Base-by-base conservation (phyloP, 2,113 vertebrate species). In the Daphoenositta chrysoptera region DNA sequence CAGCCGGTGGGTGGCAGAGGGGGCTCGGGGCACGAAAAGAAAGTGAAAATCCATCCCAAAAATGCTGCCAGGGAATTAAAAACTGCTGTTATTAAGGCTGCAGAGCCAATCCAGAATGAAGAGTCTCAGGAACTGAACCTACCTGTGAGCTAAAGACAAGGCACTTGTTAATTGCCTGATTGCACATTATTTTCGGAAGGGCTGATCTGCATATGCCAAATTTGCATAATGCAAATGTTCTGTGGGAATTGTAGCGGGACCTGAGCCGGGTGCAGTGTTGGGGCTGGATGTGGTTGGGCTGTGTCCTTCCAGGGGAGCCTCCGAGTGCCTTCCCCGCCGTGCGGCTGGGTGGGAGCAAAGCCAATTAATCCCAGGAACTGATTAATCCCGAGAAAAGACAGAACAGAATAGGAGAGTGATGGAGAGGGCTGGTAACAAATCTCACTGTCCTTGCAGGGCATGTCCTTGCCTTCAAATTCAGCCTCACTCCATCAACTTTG, bases 151-250 rank as follows among this genome's bases (percentile, higher is more conserved):
- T 89, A 48, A 80, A 92, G 83, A 73, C 94, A 86, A 95, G 90
- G 76, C 71, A 0, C 86, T 69, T 30, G 85, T 21, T 95, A 95
- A 93, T 92, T 94, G 83, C 89, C 69, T 94, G 95, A 97, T 94
- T 92, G 93, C 91, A 70, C 58, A 81, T 94, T 95, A 91, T 94
- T 94, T 95, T 92, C 0, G 6, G 93, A 87, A 91, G 37, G 77
- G 72, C 60, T 95, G 72, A 94, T 96, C 76, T 96, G 93, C 95
- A 95, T 94, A 73, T 66, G 89, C 71, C 89, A 44, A 14, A 95
- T 97, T 94, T 95, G 72, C 96, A 96, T 94, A 94, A 95, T 94
- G 91, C 77, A 93, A 94, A 96, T 63, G 14, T 44, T 91, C 48
- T 19, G 54, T 27, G 35, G 37, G 68, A 44, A 39, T 15, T 20